A percentile compares a stretch with the other conserved stretches of the same genome.
phyloP scores from a whole-genome alignment of 2,113 vertebrate species.

The Jaculus jaculus region DNA sequence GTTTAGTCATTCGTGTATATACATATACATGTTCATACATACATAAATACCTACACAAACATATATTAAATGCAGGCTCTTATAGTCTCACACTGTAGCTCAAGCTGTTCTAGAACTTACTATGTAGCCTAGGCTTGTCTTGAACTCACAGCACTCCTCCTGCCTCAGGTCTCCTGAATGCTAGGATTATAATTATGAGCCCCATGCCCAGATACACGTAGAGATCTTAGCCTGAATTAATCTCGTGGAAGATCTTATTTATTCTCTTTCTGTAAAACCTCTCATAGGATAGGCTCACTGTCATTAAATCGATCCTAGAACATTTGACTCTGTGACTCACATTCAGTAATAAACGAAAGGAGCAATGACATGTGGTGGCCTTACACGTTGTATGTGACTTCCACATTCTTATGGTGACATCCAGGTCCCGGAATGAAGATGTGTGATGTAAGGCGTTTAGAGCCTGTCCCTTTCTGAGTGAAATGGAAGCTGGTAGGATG shows the following conservation, averaged over 20 bases:
- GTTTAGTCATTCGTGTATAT: no score
- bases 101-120: no score
- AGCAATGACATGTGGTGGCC: not conserved
- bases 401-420: not conserved
- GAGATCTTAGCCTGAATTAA: not conserved
- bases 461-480: not conserved
- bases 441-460: not conserved
- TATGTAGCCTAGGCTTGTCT: no score
- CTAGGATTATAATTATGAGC: no score
- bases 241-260: conserved; percentile 31
- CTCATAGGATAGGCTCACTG: not conserved
- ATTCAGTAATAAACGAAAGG: conserved; percentile 23
- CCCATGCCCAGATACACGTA: not conserved
- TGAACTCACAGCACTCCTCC: no score
- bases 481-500: no score
- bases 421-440: not conserved
- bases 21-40: no score
- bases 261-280: not conserved
- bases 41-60: no score
- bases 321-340: conserved; percentile 12
- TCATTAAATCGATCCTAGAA: not conserved
- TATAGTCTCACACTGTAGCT: no score
- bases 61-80: no score
- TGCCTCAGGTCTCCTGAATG: no score
- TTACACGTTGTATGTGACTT: not conserved